Evolutionary conservation across 2,888 invertebrate species (phyloP).

Genomic region (Eristalis pertinax): DNA sequence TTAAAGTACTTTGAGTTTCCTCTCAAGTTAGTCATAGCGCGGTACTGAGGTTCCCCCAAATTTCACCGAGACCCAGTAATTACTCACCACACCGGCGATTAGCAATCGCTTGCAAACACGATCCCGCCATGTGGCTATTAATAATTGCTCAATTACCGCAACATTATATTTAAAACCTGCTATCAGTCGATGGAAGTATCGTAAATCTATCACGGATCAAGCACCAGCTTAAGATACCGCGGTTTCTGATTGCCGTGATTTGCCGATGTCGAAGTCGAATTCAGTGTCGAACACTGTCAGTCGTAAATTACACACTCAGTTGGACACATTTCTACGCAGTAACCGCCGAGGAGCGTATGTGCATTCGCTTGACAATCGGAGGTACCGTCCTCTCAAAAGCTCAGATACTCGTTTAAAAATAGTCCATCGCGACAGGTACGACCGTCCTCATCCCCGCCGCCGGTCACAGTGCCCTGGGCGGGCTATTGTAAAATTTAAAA

Average conservation of each 20-base stretch:
- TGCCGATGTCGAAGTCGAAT: neutral
- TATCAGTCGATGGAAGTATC: constrained; percentile 13
- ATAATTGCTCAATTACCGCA: neutral
- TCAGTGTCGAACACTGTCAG: constrained; percentile 31
- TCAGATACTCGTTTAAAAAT: constrained; percentile 36
- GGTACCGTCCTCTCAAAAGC: constrained; percentile 6
- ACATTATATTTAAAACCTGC: neutral
- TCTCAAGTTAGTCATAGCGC: neutral
- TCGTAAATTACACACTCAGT: constrained; percentile 35
- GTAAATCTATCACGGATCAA: constrained; percentile 47
- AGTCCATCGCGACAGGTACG: constrained; percentile 35
- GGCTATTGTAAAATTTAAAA: constrained; percentile 6
- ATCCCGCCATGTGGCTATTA: neutral
- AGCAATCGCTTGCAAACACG: constrained; percentile 8
- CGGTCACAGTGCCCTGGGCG: neutral
- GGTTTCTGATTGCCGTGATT: constrained; percentile 40
- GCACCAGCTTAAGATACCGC: constrained; percentile 55
- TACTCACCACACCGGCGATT: neutral
- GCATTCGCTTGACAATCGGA: neutral
- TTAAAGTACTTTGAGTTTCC: neutral
- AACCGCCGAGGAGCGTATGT: neutral
- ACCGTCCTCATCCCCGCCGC: neutral
- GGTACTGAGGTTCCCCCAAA: neutral
- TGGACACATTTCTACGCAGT: constrained; percentile 36
- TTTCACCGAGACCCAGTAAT: neutral